Percentiles rank a stretch among this genome's conserved stretches.
Conservation (phyloP, 2,888 invertebrate species). For the Apotomis capreana region DNA sequence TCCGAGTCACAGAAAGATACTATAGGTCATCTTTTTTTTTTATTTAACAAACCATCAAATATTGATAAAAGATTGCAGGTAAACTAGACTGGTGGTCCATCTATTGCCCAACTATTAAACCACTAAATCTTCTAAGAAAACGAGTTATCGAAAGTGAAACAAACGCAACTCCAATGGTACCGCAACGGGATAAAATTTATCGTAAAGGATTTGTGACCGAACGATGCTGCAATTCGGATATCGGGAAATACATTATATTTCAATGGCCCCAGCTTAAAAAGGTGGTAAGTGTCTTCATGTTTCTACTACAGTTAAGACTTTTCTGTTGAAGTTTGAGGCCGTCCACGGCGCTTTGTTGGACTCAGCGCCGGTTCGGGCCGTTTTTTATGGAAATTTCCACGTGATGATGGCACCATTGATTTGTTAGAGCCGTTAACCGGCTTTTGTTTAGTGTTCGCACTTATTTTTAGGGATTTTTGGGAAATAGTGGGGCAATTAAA, state of each 20-base stretch:
- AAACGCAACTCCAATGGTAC: conserved; percentile 49
- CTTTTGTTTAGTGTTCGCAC: conserved; percentile 35
- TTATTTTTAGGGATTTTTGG: neutral
- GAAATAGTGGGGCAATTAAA: too few relatives aligned
- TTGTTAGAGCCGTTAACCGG: conserved; percentile 48
- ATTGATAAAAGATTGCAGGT: neutral
- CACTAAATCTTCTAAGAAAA: conserved; percentile 12
- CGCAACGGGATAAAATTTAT: conserved; percentile 68
- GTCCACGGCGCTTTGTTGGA: conserved; percentile 69
- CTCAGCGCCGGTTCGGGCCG: conserved; percentile 63
- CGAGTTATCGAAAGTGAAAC: conserved; percentile 20
- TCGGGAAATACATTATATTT: conserved; percentile 79
- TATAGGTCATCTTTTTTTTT: too few relatives aligned
- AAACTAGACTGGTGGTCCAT: conserved; percentile 18
- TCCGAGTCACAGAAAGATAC: too few relatives aligned
- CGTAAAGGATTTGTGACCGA: conserved; percentile 74
- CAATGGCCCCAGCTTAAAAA: neutral
- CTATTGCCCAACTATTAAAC: neutral
- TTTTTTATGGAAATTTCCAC: conserved; percentile 53
- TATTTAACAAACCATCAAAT: too few relatives aligned
- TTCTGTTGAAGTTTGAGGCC: conserved; percentile 48
- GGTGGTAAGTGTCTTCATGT: neutral
- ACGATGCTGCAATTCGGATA: conserved; percentile 79
- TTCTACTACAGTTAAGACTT: neutral
- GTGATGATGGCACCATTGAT: conserved; percentile 57